Evolutionary conservation across 2,888 invertebrate species (phyloP).

Genomic region (Caenorhabditis sinica): DNA sequence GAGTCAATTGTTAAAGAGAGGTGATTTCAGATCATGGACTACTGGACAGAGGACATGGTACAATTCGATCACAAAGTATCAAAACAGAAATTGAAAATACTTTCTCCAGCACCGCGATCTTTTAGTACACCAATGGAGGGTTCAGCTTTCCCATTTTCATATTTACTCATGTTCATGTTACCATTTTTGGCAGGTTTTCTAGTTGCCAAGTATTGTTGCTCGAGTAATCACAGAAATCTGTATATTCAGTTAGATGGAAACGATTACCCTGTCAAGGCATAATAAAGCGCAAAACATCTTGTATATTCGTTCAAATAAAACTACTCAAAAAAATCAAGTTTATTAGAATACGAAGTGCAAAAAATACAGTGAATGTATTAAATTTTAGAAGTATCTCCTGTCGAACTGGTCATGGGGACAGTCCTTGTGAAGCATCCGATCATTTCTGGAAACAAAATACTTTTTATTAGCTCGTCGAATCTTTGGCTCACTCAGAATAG

Average conservation of each 20-base stretch:
- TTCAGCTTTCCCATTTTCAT: slow-evolving; percentile 7
- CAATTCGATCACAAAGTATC: slow-evolving; percentile 36
- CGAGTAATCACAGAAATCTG: slow-evolving; percentile 1
- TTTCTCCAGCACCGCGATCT: background rate
- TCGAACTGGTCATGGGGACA: background rate
- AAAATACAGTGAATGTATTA: background rate
- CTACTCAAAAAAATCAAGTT: no score
- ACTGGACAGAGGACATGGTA: slow-evolving; percentile 46
- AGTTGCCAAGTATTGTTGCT: slow-evolving; percentile 17
- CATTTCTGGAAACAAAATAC: slow-evolving; percentile 8
- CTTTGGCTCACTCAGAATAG: slow-evolving; percentile 18
- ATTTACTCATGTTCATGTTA: slow-evolving; percentile 2
- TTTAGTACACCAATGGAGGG: background rate
- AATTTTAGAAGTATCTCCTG: background rate
- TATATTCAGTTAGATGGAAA: slow-evolving; percentile 53
- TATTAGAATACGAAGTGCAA: no score
- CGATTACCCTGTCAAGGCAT: slow-evolving; percentile 19
- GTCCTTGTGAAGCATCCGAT: slow-evolving; percentile 2
- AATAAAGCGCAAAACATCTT: background rate
- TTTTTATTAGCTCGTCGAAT: background rate
- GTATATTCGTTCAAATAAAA: background rate
- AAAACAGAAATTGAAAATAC: background rate
- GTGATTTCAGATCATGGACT: slow-evolving; percentile 41
- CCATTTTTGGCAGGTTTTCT: slow-evolving; percentile 18
- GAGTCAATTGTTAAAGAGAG: background rate